These are phyloP conservation scores for Microctonus hyperodae DNA, from an alignment of 2,888 invertebrate species.

Conservation along the genomic window DNA sequence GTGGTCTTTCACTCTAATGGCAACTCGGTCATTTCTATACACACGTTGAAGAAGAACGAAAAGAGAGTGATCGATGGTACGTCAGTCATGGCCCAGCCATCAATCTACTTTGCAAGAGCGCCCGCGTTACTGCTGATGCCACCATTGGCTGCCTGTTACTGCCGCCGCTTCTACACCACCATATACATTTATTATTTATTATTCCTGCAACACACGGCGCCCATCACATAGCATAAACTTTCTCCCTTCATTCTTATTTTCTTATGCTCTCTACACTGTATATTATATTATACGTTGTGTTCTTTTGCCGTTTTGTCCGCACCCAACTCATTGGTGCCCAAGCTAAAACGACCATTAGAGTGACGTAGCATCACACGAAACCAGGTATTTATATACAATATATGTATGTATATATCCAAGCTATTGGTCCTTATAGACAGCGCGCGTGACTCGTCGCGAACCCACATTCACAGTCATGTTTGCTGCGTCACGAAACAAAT, in stretches of 20 bases:
- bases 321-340: slow-evolving; percentile 29
- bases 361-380: slow-evolving; percentile 51
- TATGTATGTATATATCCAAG: slow-evolving; percentile 17
- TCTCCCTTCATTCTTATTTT: slow-evolving; percentile 14
- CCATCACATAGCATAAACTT: not conserved
- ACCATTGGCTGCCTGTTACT: not conserved
- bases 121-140: slow-evolving; percentile 29
- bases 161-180: slow-evolving; percentile 4
- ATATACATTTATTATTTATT: slow-evolving; percentile 58
- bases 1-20: not conserved
- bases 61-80: slow-evolving; percentile 61
- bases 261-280: slow-evolving; percentile 8
- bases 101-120: slow-evolving; percentile 54
- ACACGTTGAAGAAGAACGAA: slow-evolving; percentile 44
- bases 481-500: slow-evolving; percentile 63
- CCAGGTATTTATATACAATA: slow-evolving; percentile 38
- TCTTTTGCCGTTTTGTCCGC: slow-evolving; percentile 29
- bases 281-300: slow-evolving; percentile 24
- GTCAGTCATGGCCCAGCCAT: slow-evolving; percentile 62
- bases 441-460: slow-evolving; percentile 38
- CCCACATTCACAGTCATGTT: slow-evolving; percentile 26
- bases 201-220: slow-evolving; percentile 46
- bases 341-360: slow-evolving; percentile 45
- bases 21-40: slow-evolving; percentile 43
- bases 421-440: slow-evolving; percentile 37